These are phyloP conservation scores for Acromyrmex echinatior DNA, from an alignment of 1,140 invertebrate species.

Conservation along the genomic window DNA sequence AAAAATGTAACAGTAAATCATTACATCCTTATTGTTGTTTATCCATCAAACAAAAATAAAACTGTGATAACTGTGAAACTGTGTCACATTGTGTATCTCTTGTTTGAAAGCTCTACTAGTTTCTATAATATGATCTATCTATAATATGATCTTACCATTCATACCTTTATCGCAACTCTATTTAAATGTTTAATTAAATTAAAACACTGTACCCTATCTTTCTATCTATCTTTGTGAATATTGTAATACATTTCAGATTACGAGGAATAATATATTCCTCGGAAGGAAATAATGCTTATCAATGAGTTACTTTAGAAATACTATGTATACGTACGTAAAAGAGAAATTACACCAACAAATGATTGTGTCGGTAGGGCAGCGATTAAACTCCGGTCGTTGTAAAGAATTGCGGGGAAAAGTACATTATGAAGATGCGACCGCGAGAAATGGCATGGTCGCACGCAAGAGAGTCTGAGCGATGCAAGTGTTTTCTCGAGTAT, in stretches of 20 bases:
- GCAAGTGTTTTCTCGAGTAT: constrained; percentile 30
- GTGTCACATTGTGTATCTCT: too few species aligned
- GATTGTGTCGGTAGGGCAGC: background rate
- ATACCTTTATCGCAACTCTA: too few species aligned
- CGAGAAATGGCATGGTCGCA: constrained; percentile 24
- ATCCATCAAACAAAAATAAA: too few species aligned
- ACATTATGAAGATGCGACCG: constrained; percentile 24
- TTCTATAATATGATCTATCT: too few species aligned
- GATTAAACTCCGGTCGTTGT: constrained; percentile 28
- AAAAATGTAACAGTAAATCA: too few species aligned
- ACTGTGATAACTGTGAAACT: too few species aligned
- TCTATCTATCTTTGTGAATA: too few species aligned
- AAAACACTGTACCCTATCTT: too few species aligned
- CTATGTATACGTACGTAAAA: background rate
- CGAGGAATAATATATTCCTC: background rate
- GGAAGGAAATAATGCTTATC: background rate
- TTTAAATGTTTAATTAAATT: too few species aligned
- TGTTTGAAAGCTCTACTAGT: too few species aligned
- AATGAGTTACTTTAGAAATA: background rate
- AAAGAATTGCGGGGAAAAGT: constrained; percentile 32
- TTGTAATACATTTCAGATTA: background rate
- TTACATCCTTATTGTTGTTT: too few species aligned
- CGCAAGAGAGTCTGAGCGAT: constrained; percentile 1
- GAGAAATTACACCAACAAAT: background rate
- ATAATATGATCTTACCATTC: too few species aligned